Evolutionary conservation across 2,888 invertebrate species (phyloP).

Genomic region (Atrina japonica): DNA sequence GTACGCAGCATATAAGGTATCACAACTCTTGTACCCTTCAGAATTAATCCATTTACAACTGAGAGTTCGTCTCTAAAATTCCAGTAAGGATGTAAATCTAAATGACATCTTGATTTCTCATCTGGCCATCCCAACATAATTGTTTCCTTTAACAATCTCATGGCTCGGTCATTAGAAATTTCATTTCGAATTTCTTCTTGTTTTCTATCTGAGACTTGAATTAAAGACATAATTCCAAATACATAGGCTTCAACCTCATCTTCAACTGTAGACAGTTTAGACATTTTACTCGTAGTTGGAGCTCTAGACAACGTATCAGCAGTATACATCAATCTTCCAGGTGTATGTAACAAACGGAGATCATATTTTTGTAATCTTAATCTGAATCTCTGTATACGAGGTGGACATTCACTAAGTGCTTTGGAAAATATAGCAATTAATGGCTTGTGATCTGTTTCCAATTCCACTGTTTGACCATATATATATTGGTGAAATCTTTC

Average conservation of each 20-base stretch:
- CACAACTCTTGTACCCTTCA: slow-evolving; percentile 39
- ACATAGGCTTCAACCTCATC: slow-evolving; percentile 28
- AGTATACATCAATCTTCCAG: slow-evolving; percentile 39
- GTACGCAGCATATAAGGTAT: slow-evolving; percentile 39
- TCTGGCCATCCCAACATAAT: slow-evolving; percentile 35
- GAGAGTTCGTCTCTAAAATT: slow-evolving; percentile 43
- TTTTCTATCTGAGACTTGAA: slow-evolving; percentile 26
- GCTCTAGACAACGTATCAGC: slow-evolving; percentile 44
- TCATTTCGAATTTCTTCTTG: slow-evolving; percentile 32
- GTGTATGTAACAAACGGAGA: slow-evolving; percentile 37
- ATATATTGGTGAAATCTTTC: slow-evolving; percentile 7
- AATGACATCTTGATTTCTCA: slow-evolving; percentile 16
- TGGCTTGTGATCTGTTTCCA: slow-evolving; percentile 48
- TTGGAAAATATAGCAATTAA: slow-evolving; percentile 46
- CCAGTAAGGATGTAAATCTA: slow-evolving; percentile 32
- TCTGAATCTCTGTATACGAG: slow-evolving; percentile 45
- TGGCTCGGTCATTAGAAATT: slow-evolving; percentile 27
- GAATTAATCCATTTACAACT: slow-evolving; percentile 36
- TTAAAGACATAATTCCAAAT: slow-evolving; percentile 10
- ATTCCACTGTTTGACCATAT: too few relatives aligned
- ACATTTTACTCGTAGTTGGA: slow-evolving; percentile 25
- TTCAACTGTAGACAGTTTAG: not conserved
- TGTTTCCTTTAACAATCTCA: slow-evolving; percentile 30
- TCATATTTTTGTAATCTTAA: slow-evolving; percentile 45
- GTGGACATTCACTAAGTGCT: slow-evolving; percentile 44